Base-by-base conservation (phyloP, 2,888 invertebrate species). In the Ctenicera cuprea region DNA sequence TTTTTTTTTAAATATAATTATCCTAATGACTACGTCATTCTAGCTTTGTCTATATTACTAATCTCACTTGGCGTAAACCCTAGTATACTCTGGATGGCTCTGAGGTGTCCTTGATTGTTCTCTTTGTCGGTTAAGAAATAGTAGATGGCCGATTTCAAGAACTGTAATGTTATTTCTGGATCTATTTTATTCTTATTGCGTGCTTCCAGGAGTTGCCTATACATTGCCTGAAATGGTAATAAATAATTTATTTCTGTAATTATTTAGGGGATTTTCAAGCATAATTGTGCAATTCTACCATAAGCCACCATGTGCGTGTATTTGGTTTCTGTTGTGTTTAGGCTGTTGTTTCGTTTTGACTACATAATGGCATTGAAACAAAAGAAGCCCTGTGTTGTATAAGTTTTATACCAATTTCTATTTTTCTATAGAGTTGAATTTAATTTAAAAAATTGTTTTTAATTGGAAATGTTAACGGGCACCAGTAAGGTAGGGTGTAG, bases 41-140 rank as follows among this genome's bases (percentile, higher is more conserved):
- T 89, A 77, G 92, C 92, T 82, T 92, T 93, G 81, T 92, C 93
- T 85, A 96, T 96, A 84, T 93, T 94, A 79, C 90, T 90, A 86
- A 94, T 94, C 86, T 96, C 96, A 64, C 90, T 90, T 71, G 94
- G 93, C n/a, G 92, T 93, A 86, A 95, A 96, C 72, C 95, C 95
- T 80, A 97, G 90, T 82, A 97, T 97, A 86, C 96, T 97, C 87
- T 97, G 95, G 79, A 97, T 97, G 64, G 96, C 97, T 82, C 92
- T 92, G 73, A 97, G 89, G 85, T 97, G 97, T 14, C 96, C 95
- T 81, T 94, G 94, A 68, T 94, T 94, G 84, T 96, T 96, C 85
- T 97, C 96, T 80, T 93, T 94, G 85, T 97, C 96, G 1, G 96
- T 95, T 72, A 97, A 89, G 87, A 96, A 97, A 86, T 97, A 97